Evolutionary conservation across 2,797 vertebrate genomes (phyloP), one percentile per base, ranked within the genome.

Genomic region (Danio tinwini): DNA sequence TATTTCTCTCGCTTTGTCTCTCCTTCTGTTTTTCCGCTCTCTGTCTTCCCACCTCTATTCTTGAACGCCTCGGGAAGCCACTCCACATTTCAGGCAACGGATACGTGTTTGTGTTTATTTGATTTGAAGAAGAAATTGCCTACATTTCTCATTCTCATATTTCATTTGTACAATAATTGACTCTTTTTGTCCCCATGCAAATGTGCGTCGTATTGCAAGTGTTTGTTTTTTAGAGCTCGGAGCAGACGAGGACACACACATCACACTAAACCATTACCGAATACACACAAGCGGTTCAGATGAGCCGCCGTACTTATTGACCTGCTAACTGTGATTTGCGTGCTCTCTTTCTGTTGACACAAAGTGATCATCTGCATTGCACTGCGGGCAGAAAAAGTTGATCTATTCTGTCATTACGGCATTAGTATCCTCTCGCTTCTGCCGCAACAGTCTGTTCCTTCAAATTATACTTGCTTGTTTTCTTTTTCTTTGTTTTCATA

Each of bases 161-260:
- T 69, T 78, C 67, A 70, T 78, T 83, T 81, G 58, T 58, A 29
- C 50, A 78, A 42, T 81, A 81, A 71, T 61, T 81, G 50, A 71
- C 45, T 71, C 10, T 79, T 77, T 71, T 52, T 56, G 19, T 71
- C 13, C 29, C 6, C 19, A 45, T 73, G 79, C 74, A 47, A 68
- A 83, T 78, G 42, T 7, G 2, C 45, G 11, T 17, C 1, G 0
- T 62, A 72, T 77, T 73, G 39, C 37, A 68, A 47, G 13, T 72
- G 68, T 13, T 76, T 76, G 42, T 65, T 72, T 58, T 58, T 56
- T 29, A 49, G 52, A 44, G n/a, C 40, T 74, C 49, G 16, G 8
- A 55, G 50, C 7, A 14, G 58, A 45, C 4, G 16, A 56, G 59
- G 44, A 63, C 70, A 61, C 53, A 59, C 53, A 21, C 37, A 49